These are phyloP conservation scores for Pteronotus mesoamericanus DNA, from an alignment of 2,797 vertebrate genomes.

Conservation along the genomic window DNA sequence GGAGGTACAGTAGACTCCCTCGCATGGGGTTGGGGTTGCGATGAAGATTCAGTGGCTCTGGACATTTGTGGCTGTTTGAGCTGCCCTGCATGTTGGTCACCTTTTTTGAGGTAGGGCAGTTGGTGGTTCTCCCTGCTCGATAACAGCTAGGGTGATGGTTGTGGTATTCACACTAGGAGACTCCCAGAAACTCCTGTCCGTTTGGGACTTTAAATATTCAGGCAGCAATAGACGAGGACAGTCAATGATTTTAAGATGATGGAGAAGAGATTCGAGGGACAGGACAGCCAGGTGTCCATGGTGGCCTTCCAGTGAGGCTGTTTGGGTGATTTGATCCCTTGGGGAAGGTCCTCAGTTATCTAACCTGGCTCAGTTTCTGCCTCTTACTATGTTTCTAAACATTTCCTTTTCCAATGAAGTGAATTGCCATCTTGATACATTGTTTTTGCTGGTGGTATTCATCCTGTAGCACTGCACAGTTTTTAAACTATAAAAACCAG, in stretches of 20 bases:
- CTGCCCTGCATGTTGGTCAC: not conserved
- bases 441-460: not conserved
- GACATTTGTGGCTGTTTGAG: not conserved
- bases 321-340: not conserved
- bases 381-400: not conserved
- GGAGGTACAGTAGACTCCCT: not conserved
- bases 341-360: not conserved
- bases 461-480: not conserved
- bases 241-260: not conserved
- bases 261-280: not conserved
- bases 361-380: not conserved
- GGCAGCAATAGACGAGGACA: not conserved
- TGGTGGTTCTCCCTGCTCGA: not conserved
- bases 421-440: not conserved
- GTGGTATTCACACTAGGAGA: rapidly evolving
- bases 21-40: not conserved
- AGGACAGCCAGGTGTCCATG: not conserved
- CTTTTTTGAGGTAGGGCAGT: not conserved
- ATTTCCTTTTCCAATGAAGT: not conserved
- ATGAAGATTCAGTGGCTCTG: not conserved
- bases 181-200: not conserved
- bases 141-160: no score
- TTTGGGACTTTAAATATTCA: not conserved
- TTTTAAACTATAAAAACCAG: not conserved
- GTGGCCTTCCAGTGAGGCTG: not conserved